Base-by-base conservation (phyloP, 2,797 vertebrate genomes). In the Anguilla anguilla region DNA sequence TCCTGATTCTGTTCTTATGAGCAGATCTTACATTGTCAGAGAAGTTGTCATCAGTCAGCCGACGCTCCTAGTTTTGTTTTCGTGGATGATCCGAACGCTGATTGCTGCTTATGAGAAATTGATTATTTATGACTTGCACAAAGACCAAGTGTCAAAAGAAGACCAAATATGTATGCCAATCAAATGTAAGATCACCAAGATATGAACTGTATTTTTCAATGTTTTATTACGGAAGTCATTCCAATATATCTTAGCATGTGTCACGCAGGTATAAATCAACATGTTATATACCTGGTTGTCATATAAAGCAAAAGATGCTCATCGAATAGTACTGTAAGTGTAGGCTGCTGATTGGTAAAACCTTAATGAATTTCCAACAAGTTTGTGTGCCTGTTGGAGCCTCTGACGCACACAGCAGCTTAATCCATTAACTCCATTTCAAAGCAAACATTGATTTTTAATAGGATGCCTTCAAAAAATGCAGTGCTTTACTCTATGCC, bases 391-490 rank as follows among this genome's bases (percentile, higher is more conserved):
- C 83, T n/a, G 51, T 4, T 13, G 28, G 28, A 31, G 83, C 83
- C 28, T 61, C 15, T 84, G 53, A 84, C 31, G 77, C 39, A 17
- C 22, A 49, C 79, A 46, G 79, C 13, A 49, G 49, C 79, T 84
- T 84, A 31, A 72, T 72, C 69, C 69, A 67, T 67, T 67, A 67
- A 67, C 57, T 53, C 51, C 43, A 55, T 82, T 82, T 51, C 79
- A 82, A 83, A 64, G 55, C 55, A 61, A 77, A 22, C 53, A 84
- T 84, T 84, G 57, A 85, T 85, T 85, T 85, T 85, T 85, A 85
- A 85, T 85, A 61, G 15, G 57, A 85, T 85, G 39, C 83, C 83
- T 85, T 85, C 57, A 39, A 85, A 28, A 85, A 85, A 85, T 61
- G 61, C 31, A 6, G 55, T 31, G 11, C 17, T 43, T 57, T 39